Conservation (phyloP, 1,140 invertebrate genomes). For the Lepidurus couesii region DNA sequence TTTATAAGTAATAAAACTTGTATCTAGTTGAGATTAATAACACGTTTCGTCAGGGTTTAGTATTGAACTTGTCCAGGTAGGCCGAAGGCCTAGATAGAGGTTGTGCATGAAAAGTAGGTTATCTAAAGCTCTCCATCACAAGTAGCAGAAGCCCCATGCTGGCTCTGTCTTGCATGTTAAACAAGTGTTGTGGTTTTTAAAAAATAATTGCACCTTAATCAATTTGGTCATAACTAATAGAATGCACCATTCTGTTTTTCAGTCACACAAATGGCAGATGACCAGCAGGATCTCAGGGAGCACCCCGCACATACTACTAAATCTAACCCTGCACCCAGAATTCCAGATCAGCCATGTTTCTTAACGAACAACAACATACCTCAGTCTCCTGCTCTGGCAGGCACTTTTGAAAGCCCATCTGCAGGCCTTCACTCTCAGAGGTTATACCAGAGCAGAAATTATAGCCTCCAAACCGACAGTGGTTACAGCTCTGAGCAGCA, state of each 20-base stretch:
- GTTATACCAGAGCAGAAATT: not conserved
- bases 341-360: not conserved
- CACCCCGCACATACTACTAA: not conserved
- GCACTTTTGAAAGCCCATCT: constrained; percentile 4
- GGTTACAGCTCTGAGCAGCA: constrained; percentile 6
- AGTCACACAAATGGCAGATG: not conserved
- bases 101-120: not conserved
- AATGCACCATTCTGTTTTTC: constrained; percentile 2
- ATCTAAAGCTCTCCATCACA: not conserved
- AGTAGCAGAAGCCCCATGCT: not conserved
- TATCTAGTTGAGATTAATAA: constrained; percentile 1
- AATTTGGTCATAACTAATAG: not conserved
- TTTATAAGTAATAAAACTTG: constrained; percentile 15
- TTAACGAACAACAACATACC: constrained; percentile 15
- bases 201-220: not conserved
- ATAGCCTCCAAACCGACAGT: not conserved
- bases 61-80: constrained; percentile 4
- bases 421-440: not conserved
- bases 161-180: not conserved
- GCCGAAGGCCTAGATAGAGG: constrained; percentile 20
- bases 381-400: constrained; percentile 3
- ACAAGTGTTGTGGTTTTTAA: not conserved
- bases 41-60: not conserved
- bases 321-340: constrained; percentile 4
- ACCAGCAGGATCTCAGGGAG: constrained; percentile 8